Evolutionary conservation across 2,888 invertebrate genomes (phyloP), one percentile per base, ranked within the genome.

Genomic region (Apodemia mormo): DNA sequence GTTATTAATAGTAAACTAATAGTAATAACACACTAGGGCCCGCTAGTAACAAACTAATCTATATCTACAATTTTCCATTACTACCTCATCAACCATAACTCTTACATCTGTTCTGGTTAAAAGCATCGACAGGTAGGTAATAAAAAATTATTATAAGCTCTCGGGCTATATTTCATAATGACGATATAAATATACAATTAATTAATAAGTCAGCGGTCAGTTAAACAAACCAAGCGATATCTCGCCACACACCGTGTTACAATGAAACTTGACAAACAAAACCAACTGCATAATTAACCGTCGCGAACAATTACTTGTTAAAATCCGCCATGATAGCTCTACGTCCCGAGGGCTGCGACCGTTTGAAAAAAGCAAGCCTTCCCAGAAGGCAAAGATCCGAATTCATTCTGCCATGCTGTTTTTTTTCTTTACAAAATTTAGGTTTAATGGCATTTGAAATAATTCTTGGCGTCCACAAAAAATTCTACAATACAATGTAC

Each of bases 321-420:
- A 89, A 87, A 86, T 84, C 83, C 84, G 84, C 84, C 81, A 85
- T 88, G 87, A 88, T 90, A 88, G 86, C 84, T 85, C 81, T 49
- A 49, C 49, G 49, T 49, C 49, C 49, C 14, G 49, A 14, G 49
- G 14, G 49, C 49, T 80, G 83, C 81, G 81, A 73, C 76, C 75
- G 73, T 76, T 78, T 75, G 73, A 75, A 76, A 84, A 82, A 78
- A 79, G 78, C 79, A 79, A 79, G 80, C 80, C 81, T 92, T 92
- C 92, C 86, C 87, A 91, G 92, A 92, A 92, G 90, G 88, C 82
- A 83, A 82, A 78, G 82, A 81, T 82, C 84, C 82, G 77, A 79
- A 79, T 79, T 80, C 80, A 80, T 82, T 82, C 84, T 82, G 70
- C 80, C 82, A 77, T 75, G 72, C 75, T 73, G 83, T 88, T 89